Evolutionary conservation across 2,888 invertebrate species (phyloP), one percentile per base, ranked within the genome.

Genomic region (Baronia brevicornis): DNA sequence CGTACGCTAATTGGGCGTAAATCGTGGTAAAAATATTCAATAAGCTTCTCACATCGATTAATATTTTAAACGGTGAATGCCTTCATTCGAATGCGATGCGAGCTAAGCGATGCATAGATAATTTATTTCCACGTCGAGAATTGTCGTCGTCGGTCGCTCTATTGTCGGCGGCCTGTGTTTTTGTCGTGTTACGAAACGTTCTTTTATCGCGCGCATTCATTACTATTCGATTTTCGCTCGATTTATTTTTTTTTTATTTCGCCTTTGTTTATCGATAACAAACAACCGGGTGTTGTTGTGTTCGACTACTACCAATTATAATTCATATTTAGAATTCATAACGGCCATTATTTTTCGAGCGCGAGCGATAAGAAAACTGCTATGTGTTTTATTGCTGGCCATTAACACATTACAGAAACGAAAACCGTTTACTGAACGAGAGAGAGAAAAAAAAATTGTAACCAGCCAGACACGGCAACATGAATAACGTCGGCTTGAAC

Each of bases 1-100:
- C 62, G 65, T 52, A 70, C 67, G 70, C 77, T 80, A 82, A 84
- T 82, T 84, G 80, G 77, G 70, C 64, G 77, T 80, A 79, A 79
- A 75, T 80, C 68, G 73, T 64, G 58, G 64, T 74, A 71, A 67
- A 78, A 74, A 79, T 77, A 79, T 78, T 79, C 67, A 80, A 80
- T 78, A 73, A 77, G 69, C 64, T 62, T 60, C 72, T 69, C 69
- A 69, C 66, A 69, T 78, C 75, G 74, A 78, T 79, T 78, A 71
- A 69, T 74, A 69, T 69, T 70, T 70, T 62, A 59, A 68, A 64
- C 55, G 51, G 52, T 53, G 72, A 64, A 77, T 72, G 66, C 69
- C 66, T 73, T 71, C 62, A 78, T 80, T 77, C 70, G 67, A 65
- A 75, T 80, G 55, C 54, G 61, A 75, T 80, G 55, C 30, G 15